Evolutionary conservation across 2,797 vertebrate species (phyloP), one percentile per base, ranked within the genome.

Genomic region (Podargus strigoides): DNA sequence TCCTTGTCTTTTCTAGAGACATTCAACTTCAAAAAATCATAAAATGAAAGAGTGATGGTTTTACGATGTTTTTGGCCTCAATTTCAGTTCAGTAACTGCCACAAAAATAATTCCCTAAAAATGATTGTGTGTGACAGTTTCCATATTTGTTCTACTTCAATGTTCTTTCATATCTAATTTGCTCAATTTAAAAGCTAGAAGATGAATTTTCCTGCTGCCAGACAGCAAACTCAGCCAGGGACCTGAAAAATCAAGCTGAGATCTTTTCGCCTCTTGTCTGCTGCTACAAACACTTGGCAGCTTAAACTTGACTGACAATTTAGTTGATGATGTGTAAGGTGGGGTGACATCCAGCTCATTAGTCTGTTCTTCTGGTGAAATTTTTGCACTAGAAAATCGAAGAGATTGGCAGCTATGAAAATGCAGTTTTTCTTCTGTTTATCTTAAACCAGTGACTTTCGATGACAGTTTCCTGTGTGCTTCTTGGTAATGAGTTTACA

Each of bases 91-190:
- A 80, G 46, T 68, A 75, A 49, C 69, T 81, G 58, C 75, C 39
- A 60, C 36, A 91, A 85, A 93, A 92, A 86, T 62, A 89, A 39
- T 24, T 55, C 37, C 16, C 20, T 80, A 66, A 75, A 93, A 86
- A 55, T 46, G 8, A 87, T 60, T 63, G 37, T 47, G 46, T 75
- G 53, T 90, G 73, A 91, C 85, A 90, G n/a, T 28, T 93, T 94
- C 76, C 69, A 27, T 75, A 89, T 91, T 86, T 90, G 66, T 94
- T 95, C 68, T 88, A 72, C 62, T 89, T 87, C 85, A 72, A 5
- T 86, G 62, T 86, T 90, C 30, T 93, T 95, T 96, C 89, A 66
- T 88, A 75, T 87, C 82, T 87, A 94, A 94, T 94, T 91, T 94
- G 60, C 79, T 92, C 64, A 68, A 4, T 75, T 94, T 87, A 74